phyloP scores from a whole-genome alignment of 2,113 vertebrate genomes.

The Sitta europaea region DNA sequence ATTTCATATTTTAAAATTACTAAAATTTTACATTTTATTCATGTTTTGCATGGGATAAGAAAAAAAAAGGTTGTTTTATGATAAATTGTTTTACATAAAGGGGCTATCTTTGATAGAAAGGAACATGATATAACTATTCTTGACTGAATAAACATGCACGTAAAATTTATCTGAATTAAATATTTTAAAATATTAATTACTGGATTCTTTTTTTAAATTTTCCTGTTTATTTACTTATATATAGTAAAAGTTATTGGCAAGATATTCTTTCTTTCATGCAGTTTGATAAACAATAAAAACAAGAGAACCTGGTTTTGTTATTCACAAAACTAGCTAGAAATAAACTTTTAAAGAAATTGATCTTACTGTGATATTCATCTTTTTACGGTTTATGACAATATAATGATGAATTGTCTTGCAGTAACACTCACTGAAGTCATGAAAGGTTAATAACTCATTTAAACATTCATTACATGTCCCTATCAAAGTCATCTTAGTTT shows the following conservation, averaged over 20 bases:
- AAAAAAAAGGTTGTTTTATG: not conserved
- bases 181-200: not conserved
- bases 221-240: not conserved
- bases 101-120: not conserved
- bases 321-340: not conserved
- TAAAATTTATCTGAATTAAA: not conserved
- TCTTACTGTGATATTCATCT: constrained; percentile 41
- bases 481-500: constrained; percentile 68
- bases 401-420: constrained; percentile 25
- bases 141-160: not conserved
- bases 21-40: not conserved
- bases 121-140: not conserved
- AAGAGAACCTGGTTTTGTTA: not conserved
- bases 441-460: constrained; percentile 68
- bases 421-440: constrained; percentile 25
- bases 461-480: constrained; percentile 59
- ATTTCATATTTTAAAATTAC: not conserved
- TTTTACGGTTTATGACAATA: constrained; percentile 8
- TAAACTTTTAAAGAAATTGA: constrained; percentile 41
- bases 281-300: not conserved
- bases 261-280: not conserved
- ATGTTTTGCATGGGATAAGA: not conserved
- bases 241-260: not conserved
- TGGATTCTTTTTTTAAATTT: not conserved
- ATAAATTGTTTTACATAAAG: not conserved